Conservation (phyloP, 2,797 vertebrate genomes). For the Sebastes itinus region DNA sequence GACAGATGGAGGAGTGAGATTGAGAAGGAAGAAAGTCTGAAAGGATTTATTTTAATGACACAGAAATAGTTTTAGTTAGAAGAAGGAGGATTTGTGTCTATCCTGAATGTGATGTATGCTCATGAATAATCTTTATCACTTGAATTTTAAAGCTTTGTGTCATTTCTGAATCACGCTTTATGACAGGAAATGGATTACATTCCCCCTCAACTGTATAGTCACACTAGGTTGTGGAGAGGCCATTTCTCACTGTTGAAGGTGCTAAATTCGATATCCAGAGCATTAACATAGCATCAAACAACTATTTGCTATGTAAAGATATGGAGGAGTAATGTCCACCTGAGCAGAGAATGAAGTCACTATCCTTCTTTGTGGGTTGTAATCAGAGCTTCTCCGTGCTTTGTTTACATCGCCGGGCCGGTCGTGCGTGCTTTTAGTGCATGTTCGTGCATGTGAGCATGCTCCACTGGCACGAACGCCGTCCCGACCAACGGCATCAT, state of each 20-base stretch:
- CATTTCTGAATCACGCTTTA: not conserved
- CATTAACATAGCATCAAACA: too few species aligned
- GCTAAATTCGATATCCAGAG: too few species aligned
- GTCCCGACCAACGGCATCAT: too few species aligned
- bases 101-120: not conserved
- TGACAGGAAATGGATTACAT: conserved; percentile 5
- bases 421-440: too few species aligned
- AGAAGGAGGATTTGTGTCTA: not conserved
- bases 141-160: not conserved
- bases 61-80: conserved; percentile 3
- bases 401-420: too few species aligned
- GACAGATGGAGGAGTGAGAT: not conserved
- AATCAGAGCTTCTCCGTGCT: too few species aligned
- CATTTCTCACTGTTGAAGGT: not conserved
- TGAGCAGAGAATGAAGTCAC: too few species aligned
- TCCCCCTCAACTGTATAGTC: not conserved
- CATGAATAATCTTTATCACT: not conserved
- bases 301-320: too few species aligned
- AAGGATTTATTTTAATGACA: conserved; percentile 34
- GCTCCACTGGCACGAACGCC: too few species aligned
- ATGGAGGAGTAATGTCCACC: too few species aligned
- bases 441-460: too few species aligned
- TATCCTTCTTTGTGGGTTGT: too few species aligned
- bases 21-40: not conserved
- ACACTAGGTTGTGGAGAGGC: not conserved